phyloP scores from a whole-genome alignment of 1,140 invertebrate species.

The Drosophila ogumai region DNA sequence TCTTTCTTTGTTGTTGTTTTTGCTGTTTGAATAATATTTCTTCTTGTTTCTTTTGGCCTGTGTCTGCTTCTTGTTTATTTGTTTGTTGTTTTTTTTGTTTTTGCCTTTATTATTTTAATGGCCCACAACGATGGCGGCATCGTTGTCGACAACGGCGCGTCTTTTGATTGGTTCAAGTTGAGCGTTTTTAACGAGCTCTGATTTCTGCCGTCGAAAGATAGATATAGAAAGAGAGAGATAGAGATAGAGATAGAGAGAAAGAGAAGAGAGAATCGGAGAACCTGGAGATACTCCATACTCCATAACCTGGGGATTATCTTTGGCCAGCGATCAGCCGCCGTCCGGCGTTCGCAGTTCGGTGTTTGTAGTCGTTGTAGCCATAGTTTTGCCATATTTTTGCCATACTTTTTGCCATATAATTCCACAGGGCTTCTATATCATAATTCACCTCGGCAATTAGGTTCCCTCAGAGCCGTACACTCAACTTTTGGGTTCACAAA shows the following conservation, averaged over 20 bases:
- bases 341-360: constrained; percentile 15
- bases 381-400: constrained; percentile 44
- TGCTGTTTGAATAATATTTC: constrained; percentile 62
- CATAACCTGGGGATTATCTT: constrained; percentile 57
- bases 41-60: background rate
- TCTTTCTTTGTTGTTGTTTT: constrained; percentile 21
- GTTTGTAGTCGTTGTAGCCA: constrained; percentile 2
- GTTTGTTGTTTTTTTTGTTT: constrained; percentile 16
- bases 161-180: constrained; percentile 82
- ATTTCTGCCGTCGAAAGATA: constrained; percentile 58
- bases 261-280: constrained; percentile 1
- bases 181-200: constrained; percentile 80
- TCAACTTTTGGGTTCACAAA: background rate
- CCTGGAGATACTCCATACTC: constrained; percentile 6
- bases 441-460: constrained; percentile 80
- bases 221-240: constrained; percentile 19
- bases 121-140: constrained; percentile 55
- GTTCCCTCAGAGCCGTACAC: constrained; percentile 25
- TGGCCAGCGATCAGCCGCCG: constrained; percentile 61
- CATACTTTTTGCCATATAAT: constrained; percentile 45
- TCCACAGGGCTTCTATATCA: constrained; percentile 76
- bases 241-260: constrained; percentile 16
- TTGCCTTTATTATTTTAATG: constrained; percentile 75
- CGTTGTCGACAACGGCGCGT: constrained; percentile 60
- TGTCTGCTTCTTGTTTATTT: constrained; percentile 28